A percentile compares a stretch with the other conserved stretches of the same genome.
These are phyloP conservation scores for Disparrhopalites patrizii DNA, from an alignment of 2,888 invertebrate genomes.

Conservation along the genomic window DNA sequence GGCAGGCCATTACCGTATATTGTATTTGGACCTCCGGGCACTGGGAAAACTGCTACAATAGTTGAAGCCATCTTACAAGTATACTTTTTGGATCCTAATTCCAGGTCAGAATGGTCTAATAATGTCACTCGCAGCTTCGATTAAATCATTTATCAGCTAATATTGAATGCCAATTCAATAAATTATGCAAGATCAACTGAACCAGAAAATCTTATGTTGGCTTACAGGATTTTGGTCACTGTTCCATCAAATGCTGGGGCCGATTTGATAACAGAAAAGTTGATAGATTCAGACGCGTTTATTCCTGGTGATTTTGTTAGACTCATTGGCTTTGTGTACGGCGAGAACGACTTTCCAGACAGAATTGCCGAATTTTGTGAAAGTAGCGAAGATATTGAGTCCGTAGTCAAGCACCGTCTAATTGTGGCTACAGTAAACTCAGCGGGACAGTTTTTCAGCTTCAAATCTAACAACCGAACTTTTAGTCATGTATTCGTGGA, in stretches of 20 bases:
- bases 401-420: constrained; percentile 71
- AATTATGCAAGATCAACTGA: constrained; percentile 1
- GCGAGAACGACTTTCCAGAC: constrained; percentile 63
- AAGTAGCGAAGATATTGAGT: constrained; percentile 60
- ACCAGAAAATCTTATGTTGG: no score
- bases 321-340: constrained; percentile 52
- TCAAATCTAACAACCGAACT: constrained; percentile 70
- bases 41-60: constrained; percentile 78
- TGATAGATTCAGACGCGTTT: constrained; percentile 64
- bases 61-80: constrained; percentile 85
- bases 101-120: constrained; percentile 51
- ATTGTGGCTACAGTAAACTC: constrained; percentile 80
- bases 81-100: constrained; percentile 62
- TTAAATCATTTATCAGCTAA: neutral
- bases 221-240: constrained; percentile 69
- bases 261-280: constrained; percentile 73
- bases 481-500: constrained; percentile 89
- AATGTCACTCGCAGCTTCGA: neutral
- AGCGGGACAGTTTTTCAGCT: constrained; percentile 64
- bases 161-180: neutral
- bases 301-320: constrained; percentile 73
- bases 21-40: constrained; percentile 84
- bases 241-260: constrained; percentile 92
- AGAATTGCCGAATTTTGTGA: constrained; percentile 67
- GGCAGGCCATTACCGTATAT: constrained; percentile 76